Evolutionary conservation across 2,888 invertebrate species (phyloP), one percentile per base, ranked within the genome.

Genomic region (Lissonota sp.): DNA sequence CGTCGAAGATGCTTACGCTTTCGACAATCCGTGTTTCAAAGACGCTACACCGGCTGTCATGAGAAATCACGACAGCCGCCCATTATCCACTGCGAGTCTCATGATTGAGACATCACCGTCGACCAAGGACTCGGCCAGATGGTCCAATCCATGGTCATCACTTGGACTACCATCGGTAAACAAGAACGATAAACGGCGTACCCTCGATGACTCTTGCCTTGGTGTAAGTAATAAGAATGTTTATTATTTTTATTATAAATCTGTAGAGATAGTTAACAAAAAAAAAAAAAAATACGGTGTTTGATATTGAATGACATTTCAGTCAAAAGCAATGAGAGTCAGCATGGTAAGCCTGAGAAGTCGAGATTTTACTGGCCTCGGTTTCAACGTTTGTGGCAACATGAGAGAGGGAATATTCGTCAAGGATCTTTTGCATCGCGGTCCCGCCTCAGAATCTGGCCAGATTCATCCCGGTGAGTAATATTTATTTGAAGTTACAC

Each of bases 341-440:
- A 94, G 94, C 86, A 93, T 94, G 69, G 97, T 98, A 58, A 95
- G 96, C 83, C 93, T 98, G 76, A 95, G 96, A 92, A 97, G 97
- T 81, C 96, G 96, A 66, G 98, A 98, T 93, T 97, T 97, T 93
- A 97, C 97, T 0, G 98, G 98, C 0, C 94, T 98, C 0, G 98
- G 98, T 1, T 96, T 98, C 93, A 96, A 96, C 89, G 96, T 98
- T 84, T 96, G 96, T 78, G 98, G 98, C n/a, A 98, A 97, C 86
- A 97, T 98, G 94, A 94, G 97, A 76, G 97, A 98, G 84, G 98
- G 98, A 0, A 98, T 98, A 79, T 97, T 95, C 91, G 95, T 98
- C 55, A 97, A 97, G 91, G 97, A 98, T 84, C 95, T 98, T 12
- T 94, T 97, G 69, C 95, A 97, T 88, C 95, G 97, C 83, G 98